Evolutionary conservation across 2,113 vertebrate species (phyloP).

Genomic region (Pomatostomus ruficeps): DNA sequence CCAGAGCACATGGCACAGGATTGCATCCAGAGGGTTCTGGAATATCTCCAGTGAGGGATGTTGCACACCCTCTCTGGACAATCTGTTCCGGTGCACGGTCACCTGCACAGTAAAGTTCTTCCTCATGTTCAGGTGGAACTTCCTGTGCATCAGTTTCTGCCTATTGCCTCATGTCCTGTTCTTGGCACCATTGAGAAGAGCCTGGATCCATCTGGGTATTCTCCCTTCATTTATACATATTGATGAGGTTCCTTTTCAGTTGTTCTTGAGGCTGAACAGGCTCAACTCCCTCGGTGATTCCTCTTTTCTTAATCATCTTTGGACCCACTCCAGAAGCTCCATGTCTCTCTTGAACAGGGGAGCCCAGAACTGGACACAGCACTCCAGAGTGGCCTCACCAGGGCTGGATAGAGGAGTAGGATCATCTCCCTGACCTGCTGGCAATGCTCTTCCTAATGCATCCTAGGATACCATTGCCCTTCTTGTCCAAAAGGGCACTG

Average conservation of each 20-base stretch:
- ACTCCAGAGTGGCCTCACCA: not conserved
- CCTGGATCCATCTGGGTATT: not conserved
- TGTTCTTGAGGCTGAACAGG: not conserved
- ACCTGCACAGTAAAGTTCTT: not conserved
- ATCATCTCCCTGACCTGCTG: not conserved
- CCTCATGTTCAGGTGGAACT: not conserved
- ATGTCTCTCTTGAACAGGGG: not conserved
- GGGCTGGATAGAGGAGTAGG: not conserved
- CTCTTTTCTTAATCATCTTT: not conserved
- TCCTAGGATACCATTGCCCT: too few species aligned
- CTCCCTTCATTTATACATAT: not conserved
- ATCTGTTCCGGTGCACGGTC: not conserved
- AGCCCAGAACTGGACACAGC: not conserved
- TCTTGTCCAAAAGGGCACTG: not conserved
- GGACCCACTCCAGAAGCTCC: accelerated
- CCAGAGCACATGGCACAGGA: not conserved
- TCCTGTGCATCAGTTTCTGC: not conserved
- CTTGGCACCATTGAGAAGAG: not conserved
- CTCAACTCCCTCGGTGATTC: not conserved
- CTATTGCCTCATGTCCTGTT: not conserved
- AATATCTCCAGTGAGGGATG: not conserved
- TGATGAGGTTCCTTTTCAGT: not conserved
- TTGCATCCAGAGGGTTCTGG: not conserved
- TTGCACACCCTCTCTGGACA: not conserved
- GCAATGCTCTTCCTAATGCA: not conserved